These are phyloP conservation scores for Neoarius graeffei DNA, from an alignment of 2,113 vertebrate species.

Conservation along the genomic window DNA sequence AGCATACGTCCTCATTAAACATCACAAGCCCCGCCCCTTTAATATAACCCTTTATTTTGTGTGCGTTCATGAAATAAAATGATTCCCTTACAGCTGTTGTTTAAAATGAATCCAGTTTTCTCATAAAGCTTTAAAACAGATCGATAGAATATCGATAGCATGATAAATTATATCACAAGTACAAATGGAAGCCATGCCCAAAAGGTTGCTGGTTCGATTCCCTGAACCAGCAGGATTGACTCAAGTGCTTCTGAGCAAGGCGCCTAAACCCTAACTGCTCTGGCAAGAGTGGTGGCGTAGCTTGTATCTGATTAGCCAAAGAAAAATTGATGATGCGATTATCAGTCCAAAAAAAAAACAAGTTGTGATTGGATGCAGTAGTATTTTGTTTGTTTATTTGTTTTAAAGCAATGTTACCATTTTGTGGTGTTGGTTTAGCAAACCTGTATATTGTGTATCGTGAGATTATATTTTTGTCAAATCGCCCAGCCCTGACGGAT, in stretches of 20 bases:
- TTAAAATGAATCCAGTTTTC: too few relatives aligned
- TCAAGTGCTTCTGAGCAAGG: too few relatives aligned
- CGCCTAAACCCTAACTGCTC: too few relatives aligned
- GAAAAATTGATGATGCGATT: too few relatives aligned
- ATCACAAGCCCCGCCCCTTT: not conserved
- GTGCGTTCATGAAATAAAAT: not conserved
- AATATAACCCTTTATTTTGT: not conserved
- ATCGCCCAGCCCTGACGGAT: not conserved
- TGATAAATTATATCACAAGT: too few relatives aligned
- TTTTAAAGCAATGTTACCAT: not conserved
- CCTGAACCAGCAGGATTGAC: too few relatives aligned
- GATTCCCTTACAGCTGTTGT: not conserved
- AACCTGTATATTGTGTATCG: not conserved
- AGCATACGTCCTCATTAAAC: not conserved
- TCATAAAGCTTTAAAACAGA: not conserved
- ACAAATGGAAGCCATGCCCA: too few relatives aligned
- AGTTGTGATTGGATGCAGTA: not conserved
- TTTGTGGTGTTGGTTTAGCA: not conserved
- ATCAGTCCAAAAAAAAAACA: too few relatives aligned
- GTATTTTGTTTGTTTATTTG: not conserved
- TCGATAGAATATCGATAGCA: too few relatives aligned
- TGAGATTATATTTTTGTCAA: not conserved
- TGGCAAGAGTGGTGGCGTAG: too few relatives aligned
- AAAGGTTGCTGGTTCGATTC: too few relatives aligned
- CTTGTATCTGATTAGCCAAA: too few relatives aligned